These are phyloP conservation scores for Ramphastos sulfuratus DNA, from an alignment of 2,113 vertebrate genomes.

Conservation along the genomic window DNA sequence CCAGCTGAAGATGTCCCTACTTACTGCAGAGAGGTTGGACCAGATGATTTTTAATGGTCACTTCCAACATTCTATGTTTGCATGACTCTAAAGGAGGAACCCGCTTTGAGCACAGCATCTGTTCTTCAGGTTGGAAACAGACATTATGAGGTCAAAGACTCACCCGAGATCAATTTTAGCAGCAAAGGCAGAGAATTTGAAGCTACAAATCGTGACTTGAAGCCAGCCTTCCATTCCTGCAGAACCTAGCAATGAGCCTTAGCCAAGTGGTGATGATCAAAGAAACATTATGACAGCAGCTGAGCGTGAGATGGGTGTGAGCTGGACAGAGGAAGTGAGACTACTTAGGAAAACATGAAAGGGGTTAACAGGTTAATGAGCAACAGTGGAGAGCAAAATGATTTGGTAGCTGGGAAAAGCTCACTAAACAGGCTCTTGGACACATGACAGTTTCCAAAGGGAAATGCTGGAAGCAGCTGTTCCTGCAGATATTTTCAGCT, in stretches of 20 bases:
- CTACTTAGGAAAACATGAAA: background rate
- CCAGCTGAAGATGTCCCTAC: too few species aligned
- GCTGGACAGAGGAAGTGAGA: background rate
- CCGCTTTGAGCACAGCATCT: background rate
- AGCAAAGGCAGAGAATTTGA: background rate
- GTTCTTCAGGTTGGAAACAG: background rate
- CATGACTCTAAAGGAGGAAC: background rate
- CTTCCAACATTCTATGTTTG: too few species aligned
- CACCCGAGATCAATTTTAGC: background rate
- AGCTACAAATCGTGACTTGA: background rate
- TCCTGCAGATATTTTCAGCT: slow-evolving; percentile 23
- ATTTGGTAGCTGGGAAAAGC: background rate
- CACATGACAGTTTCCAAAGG: slow-evolving; percentile 40
- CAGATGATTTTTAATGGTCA: too few species aligned
- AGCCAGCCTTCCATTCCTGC: background rate
- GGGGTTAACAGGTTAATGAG: slow-evolving; percentile 8
- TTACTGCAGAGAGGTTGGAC: too few species aligned
- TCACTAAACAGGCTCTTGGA: background rate
- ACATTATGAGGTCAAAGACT: background rate
- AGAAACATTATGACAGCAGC: background rate
- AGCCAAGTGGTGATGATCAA: background rate
- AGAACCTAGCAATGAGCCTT: background rate
- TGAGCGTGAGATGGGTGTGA: background rate
- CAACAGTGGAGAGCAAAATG: background rate
- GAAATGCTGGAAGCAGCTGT: slow-evolving; percentile 59